Conservation (phyloP, 2,113 vertebrate species). For the Varanus salvator region DNA sequence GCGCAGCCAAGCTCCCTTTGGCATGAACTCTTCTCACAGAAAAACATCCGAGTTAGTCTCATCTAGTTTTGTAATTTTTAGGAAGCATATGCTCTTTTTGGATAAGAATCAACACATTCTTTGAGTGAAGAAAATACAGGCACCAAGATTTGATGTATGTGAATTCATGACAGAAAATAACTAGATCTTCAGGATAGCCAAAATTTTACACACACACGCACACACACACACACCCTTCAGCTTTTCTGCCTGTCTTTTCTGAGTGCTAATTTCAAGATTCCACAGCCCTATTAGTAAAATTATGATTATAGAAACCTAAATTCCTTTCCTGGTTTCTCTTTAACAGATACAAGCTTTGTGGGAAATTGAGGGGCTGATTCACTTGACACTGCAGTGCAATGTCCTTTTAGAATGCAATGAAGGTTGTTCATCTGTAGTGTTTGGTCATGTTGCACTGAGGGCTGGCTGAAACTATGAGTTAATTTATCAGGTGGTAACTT, state of each 20-base stretch:
- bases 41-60: background rate
- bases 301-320: constrained; percentile 31
- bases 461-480: background rate
- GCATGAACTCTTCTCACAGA: background rate
- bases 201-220: too few relatives aligned
- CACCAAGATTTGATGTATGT: background rate
- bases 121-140: background rate
- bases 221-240: background rate
- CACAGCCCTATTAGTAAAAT: constrained; percentile 6
- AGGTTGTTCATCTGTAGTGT: background rate
- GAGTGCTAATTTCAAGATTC: constrained; percentile 16
- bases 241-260: constrained; percentile 29
- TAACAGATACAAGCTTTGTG: constrained; percentile 1
- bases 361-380: background rate
- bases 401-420: background rate
- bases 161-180: background rate
- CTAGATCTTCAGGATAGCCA: background rate
- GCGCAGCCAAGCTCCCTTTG: constrained; percentile 40
- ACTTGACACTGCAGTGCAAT: too few relatives aligned
- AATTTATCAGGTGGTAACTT: background rate
- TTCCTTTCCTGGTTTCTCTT: constrained; percentile 1
- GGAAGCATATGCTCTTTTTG: background rate
- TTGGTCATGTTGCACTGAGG: background rate
- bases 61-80: background rate
- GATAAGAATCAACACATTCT: background rate